Percentiles rank a stretch among this genome's conserved stretches.
Conservation (phyloP, 2,113 vertebrate species). For the Fregata magnificens region DNA sequence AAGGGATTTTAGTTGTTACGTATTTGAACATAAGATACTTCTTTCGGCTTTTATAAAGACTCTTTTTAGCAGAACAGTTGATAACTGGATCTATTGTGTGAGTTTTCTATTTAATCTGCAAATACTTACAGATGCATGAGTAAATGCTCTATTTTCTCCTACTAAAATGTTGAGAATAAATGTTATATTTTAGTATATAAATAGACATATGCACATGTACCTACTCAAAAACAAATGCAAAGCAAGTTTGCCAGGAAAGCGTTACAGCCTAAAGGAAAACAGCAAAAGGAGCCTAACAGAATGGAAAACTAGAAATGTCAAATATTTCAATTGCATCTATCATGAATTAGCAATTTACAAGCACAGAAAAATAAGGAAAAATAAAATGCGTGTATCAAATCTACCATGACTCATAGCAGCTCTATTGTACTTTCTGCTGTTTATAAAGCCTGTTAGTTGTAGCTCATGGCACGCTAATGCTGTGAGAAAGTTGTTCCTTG, state of each 20-base stretch:
- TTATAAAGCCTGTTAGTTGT: not conserved
- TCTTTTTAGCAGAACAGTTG: not conserved
- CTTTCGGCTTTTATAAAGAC: not conserved
- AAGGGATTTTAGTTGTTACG: not conserved
- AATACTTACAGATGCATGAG: not conserved
- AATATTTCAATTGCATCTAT: not conserved
- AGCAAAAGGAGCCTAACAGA: not conserved
- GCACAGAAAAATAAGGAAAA: constrained; percentile 25
- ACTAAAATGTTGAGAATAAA: not conserved
- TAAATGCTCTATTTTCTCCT: not conserved
- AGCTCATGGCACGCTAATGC: not conserved
- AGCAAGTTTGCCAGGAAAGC: not conserved
- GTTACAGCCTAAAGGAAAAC: not conserved
- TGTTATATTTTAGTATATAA: not conserved
- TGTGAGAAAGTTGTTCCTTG: not conserved
- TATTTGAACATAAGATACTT: not conserved
- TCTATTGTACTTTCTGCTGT: not conserved
- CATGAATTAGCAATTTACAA: constrained; percentile 27
- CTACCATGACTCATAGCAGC: constrained; percentile 28
- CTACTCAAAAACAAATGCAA: not conserved
- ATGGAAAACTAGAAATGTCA: constrained; percentile 31
- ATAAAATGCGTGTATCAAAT: not conserved
- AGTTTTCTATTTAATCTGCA: not conserved
- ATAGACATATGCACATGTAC: not conserved
- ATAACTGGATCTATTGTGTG: not conserved